These are phyloP conservation scores for Butorides virescens DNA, from an alignment of 2,113 vertebrate genomes.

Conservation along the genomic window DNA sequence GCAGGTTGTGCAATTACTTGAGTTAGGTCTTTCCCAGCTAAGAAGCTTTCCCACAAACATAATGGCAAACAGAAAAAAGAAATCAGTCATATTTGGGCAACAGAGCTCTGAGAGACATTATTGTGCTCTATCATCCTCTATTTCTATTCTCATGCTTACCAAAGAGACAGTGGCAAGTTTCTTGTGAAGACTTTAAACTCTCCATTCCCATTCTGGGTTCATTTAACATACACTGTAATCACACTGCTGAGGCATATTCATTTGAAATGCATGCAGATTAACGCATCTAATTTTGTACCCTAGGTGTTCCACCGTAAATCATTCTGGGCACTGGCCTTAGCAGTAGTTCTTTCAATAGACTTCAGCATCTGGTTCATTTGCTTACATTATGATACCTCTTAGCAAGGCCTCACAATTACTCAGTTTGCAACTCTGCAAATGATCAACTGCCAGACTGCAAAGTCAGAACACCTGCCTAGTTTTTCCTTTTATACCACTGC, in stretches of 20 bases:
- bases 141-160: conserved; percentile 12
- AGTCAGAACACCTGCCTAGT: neutral
- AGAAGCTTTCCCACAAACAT: neutral
- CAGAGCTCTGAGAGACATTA: neutral
- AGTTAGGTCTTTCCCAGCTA: neutral
- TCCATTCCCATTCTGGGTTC: neutral
- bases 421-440: neutral
- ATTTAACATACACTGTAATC: conserved; percentile 43
- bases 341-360: neutral
- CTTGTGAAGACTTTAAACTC: conserved; percentile 33
- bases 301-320: conserved; percentile 39
- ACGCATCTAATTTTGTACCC: conserved; percentile 43
- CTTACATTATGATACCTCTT: neutral
- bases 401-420: neutral
- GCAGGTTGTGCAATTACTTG: neutral
- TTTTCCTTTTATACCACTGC: neutral
- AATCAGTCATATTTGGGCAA: neutral
- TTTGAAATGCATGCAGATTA: conserved; percentile 26
- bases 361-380: neutral
- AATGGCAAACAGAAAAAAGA: neutral
- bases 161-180: neutral
- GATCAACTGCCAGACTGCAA: neutral
- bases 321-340: neutral
- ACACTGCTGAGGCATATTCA: conserved; percentile 5
- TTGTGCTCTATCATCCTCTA: neutral